Evolutionary conservation across 2,113 vertebrate genomes (phyloP), one percentile per base, ranked within the genome.

Genomic region (Muntiacus muntjak): DNA sequence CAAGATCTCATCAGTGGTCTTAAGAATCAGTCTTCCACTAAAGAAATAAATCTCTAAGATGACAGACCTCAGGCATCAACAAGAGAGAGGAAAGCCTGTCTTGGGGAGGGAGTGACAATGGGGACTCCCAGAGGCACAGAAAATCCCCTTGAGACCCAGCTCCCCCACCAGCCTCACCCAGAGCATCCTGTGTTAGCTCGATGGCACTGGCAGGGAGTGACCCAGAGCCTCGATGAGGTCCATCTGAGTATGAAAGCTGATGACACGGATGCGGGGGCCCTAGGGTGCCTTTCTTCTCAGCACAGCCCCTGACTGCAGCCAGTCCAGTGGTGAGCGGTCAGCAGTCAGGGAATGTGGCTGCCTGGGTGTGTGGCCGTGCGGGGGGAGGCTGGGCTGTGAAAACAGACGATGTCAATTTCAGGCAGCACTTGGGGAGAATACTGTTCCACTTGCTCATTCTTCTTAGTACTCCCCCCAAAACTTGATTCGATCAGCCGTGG

Each of bases 231-330:
- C 25, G 11, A 21, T 4, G 4, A 36, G 57, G 6, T 47, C 8
- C 79, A 17, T 14, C 54, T 16, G 67, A 30, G 36, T 12, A 2
- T 10, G 33, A 40, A 9, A 12, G 0, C 89, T 50, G 92, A 86
- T 7, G 58, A 76, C 26, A 78, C 40, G 9, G 45, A 9, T 45
- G 30, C 43, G 30, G 17, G 58, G 62, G 88, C 62, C 30, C 50
- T 85, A 28, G 95, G 83, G 76, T 47, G 0, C 0, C 0, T 7
- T 64, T 96, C 97, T 98, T 98, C 98, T 97, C 98, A 98, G 97
- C 28, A 0, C 92, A 83, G 98, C 97, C 98, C 78, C 97, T 97
- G 97, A 95, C 97, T 55, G 47, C 82, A 52, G 83, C 92, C 85
- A 55, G 94, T 91, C 87, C 96, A 12, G 81, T 84, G 23, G 36